Percentiles rank a stretch among this genome's conserved stretches.
Evolutionary conservation across 2,113 vertebrate species (phyloP).

Genomic region (Amphiprion percula): DNA sequence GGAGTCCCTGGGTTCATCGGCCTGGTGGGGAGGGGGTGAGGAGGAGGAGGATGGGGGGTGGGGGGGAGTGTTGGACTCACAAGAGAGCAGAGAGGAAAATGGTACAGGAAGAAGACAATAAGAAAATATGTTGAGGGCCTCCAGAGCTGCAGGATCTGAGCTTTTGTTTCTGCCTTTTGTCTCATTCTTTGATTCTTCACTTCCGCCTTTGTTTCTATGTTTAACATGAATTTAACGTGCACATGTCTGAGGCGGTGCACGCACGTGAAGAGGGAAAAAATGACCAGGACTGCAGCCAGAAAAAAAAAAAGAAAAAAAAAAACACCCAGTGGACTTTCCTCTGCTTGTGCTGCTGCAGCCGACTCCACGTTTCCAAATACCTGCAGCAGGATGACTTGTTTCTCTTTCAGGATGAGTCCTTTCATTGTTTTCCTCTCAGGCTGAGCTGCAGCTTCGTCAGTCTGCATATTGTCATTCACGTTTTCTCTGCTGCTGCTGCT

Average conservation of each 20-base stretch:
- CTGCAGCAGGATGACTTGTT: too few relatives aligned
- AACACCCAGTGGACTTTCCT: too few relatives aligned
- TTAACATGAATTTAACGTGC: neutral
- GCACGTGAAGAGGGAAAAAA: conserved; percentile 15
- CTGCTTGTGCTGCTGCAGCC: too few relatives aligned
- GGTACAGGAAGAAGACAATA: conserved; percentile 63
- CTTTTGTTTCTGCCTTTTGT: neutral
- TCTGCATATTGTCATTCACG: too few relatives aligned
- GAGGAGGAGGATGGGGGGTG: neutral
- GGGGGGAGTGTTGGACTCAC: conserved; percentile 7
- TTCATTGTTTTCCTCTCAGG: too few relatives aligned
- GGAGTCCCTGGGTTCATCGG: conserved; percentile 78
- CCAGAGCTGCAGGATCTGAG: conserved; percentile 16
- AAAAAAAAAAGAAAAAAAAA: too few relatives aligned
- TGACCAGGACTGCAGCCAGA: too few relatives aligned
- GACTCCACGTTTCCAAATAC: too few relatives aligned
- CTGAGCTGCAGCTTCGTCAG: too few relatives aligned
- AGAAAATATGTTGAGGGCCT: conserved; percentile 41
- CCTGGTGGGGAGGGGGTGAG: conserved; percentile 32
- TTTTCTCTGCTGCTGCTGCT: too few relatives aligned
- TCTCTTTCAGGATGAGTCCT: too few relatives aligned
- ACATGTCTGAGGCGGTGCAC: conserved; percentile 2
- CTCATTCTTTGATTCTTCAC: neutral
- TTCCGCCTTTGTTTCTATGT: conserved; percentile 5
- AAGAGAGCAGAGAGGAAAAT: conserved; percentile 28